phyloP scores from a whole-genome alignment of 2,888 invertebrate species.

The Diarsia dahlii region DNA sequence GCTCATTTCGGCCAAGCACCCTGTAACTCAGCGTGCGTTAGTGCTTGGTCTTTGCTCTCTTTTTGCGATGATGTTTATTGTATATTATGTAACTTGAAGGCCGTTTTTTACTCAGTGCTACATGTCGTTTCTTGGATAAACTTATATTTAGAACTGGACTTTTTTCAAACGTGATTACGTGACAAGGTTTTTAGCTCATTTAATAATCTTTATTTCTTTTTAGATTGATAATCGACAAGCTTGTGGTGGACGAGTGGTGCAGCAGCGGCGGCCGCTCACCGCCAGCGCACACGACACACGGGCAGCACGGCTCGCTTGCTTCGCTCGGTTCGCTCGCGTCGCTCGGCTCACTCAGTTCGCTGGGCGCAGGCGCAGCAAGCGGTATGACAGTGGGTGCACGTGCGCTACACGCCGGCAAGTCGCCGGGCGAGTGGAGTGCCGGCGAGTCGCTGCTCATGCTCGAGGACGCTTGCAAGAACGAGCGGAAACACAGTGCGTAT shows the following conservation, averaged over 20 bases:
- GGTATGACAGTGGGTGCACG: constrained; percentile 63
- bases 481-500: constrained; percentile 85
- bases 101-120: no score
- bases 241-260: constrained; percentile 82
- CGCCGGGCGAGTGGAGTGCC: constrained; percentile 88
- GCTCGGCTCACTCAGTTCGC: constrained; percentile 36
- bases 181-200: neutral
- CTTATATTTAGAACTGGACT: neutral
- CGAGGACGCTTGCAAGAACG: constrained; percentile 88
- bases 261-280: constrained; percentile 72
- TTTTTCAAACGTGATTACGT: neutral
- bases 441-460: constrained; percentile 88
- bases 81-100: no score
- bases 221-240: constrained; percentile 89
- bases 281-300: constrained; percentile 45
- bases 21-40: neutral
- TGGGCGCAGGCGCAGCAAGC: constrained; percentile 52
- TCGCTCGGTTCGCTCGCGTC: constrained; percentile 31
- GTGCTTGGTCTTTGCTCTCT: neutral
- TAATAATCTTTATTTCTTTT: neutral
- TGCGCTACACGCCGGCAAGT: constrained; percentile 85
- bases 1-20: neutral
- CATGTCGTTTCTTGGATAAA: neutral
- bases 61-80: neutral
- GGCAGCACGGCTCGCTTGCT: constrained; percentile 48